Conservation (phyloP, 2,113 vertebrate genomes). For the Bothrops jararaca region DNA sequence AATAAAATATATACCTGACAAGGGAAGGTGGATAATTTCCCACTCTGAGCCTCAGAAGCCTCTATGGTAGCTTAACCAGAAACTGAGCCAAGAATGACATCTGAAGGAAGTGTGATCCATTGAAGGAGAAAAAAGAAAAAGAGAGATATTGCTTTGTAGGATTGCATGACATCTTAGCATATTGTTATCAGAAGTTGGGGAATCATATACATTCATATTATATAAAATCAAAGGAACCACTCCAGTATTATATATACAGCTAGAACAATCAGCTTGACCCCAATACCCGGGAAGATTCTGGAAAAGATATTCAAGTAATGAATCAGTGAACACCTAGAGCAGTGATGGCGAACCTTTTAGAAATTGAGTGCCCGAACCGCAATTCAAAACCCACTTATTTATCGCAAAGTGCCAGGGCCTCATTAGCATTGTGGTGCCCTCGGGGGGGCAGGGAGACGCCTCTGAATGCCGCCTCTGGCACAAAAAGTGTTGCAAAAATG, state of each 20-base stretch:
- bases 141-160: neutral
- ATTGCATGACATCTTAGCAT: neutral
- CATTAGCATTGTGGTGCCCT: no score
- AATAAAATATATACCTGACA: no score
- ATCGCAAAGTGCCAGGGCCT: no score
- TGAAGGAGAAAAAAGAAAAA: neutral
- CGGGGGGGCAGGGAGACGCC: no score
- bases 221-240: neutral
- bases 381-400: no score
- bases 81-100: neutral
- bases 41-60: neutral
- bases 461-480: no score
- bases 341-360: no score
- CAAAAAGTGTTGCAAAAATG: no score
- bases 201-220: neutral
- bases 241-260: neutral
- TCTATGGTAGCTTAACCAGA: neutral
- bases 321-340: no score
- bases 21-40: neutral
- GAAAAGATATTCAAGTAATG: no score
- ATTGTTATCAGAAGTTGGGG: neutral
- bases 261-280: neutral
- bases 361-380: no score
- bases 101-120: neutral
- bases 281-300: no score